Percentiles rank a stretch among this genome's conserved stretches.
phyloP scores from a whole-genome alignment of 2,797 vertebrate genomes.

The Enteromius argenteus region DNA sequence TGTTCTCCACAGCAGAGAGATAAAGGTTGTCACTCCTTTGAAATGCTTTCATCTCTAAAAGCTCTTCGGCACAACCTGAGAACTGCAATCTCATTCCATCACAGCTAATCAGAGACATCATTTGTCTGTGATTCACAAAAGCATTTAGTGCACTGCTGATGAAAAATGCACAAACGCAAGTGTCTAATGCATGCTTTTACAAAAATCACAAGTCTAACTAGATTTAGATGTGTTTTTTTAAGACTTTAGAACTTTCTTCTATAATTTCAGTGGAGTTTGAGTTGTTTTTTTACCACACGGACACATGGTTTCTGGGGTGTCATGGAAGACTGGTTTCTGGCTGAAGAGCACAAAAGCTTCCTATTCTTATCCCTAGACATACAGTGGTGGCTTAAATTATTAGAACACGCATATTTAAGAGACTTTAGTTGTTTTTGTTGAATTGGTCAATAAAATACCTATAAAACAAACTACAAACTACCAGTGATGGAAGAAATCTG shows the following conservation, averaged over 20 bases:
- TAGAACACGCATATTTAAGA: too few species aligned
- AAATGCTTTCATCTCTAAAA: slow-evolving; percentile 51
- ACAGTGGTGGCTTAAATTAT: neutral
- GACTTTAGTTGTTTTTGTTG: too few species aligned
- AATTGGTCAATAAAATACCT: too few species aligned
- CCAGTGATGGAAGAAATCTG: too few species aligned
- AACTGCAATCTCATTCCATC: slow-evolving; percentile 28
- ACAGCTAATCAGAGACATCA: slow-evolving; percentile 12
- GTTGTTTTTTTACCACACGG: neutral
- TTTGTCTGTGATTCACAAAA: slow-evolving; percentile 29
- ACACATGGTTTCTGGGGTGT: neutral
- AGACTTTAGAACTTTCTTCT: too few species aligned
- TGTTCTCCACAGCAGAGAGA: slow-evolving; percentile 38
- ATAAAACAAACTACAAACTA: too few species aligned
- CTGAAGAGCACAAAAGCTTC: neutral
- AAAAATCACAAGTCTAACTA: neutral
- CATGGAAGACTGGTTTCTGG: neutral
- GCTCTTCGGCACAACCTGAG: slow-evolving; percentile 26
- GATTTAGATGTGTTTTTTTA: neutral
- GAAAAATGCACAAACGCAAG: neutral
- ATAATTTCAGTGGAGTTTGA: neutral
- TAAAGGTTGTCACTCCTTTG: slow-evolving; percentile 40
- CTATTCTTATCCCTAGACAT: neutral
- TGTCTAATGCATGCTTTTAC: neutral
- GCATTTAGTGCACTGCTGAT: slow-evolving; percentile 11